phyloP scores from a whole-genome alignment of 2,113 vertebrate species.

The Laterallus jamaicensis region DNA sequence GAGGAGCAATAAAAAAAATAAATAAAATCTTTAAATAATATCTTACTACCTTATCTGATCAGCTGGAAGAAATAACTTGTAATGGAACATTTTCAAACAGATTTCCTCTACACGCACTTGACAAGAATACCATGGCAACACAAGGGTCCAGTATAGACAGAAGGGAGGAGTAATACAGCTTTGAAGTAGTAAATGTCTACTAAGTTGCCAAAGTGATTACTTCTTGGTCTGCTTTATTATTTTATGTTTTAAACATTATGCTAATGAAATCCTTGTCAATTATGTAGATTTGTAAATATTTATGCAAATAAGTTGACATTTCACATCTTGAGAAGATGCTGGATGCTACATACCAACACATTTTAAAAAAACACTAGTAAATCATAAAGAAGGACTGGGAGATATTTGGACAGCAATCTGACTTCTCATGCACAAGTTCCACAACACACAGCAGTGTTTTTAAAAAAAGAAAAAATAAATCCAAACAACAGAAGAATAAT shows the following conservation, averaged over 20 bases:
- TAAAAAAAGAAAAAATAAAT: neutral
- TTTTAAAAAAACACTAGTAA: neutral
- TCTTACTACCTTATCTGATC: neutral
- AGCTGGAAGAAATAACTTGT: neutral
- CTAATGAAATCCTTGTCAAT: neutral
- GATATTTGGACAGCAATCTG: neutral
- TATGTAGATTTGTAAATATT: neutral
- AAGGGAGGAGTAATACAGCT: neutral
- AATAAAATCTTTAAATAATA: neutral
- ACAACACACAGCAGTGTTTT: neutral
- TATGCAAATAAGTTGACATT: neutral
- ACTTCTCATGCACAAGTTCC: neutral
- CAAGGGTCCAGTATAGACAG: neutral
- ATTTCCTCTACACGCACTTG: rapidly evolving
- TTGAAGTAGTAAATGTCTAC: neutral
- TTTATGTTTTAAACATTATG: neutral
- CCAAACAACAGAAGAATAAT: neutral
- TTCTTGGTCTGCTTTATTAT: neutral
- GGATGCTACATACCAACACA: neutral
- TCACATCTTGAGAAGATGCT: neutral
- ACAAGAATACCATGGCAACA: neutral
- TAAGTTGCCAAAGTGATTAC: neutral
- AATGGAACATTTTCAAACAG: neutral
- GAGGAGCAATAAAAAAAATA: neutral
- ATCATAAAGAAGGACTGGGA: neutral